Base-by-base conservation (phyloP, 2,113 vertebrate genomes). In the Rhynchomys soricoides region DNA sequence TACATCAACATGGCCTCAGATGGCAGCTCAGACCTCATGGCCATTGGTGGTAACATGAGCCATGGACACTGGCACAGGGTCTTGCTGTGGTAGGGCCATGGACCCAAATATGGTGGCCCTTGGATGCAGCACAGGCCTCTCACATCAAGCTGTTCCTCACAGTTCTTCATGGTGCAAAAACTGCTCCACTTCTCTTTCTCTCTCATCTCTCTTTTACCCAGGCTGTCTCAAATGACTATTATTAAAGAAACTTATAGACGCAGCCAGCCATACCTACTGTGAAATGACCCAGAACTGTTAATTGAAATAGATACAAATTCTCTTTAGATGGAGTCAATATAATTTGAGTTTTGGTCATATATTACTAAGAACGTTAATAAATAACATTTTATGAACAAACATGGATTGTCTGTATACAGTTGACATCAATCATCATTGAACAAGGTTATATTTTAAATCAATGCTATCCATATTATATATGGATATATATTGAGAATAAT, bases 311-410 rank as follows among this genome's bases (percentile, higher is more conserved):
- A 7, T 43, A 89, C 73, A 81, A 1, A 45, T 79, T 87, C 37
- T 86, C 68, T 93, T 73, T 90, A 59, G 22, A 93, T 75, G 81
- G 86, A 92, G 64, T 79, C 10, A 81, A 6, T 64, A 22, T 59
- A 57, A 86, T n/a, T 74, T 95, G 78, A 59, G 6, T 95, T 89
- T 93, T 55, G 96, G 55, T 59, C 29, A 57, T 40, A 86, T 64
- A 37, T 95, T 26, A 59, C 10, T 19, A 74, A 79, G 10, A 86
- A 26, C 11, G 22, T 48, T 62, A n/a, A 91, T 9, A 91, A 91
- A 89, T 91, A 70, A 89, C 24, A 86, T 86, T 81, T 82, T 86
- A 22, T 34, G 86, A 86, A 86, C 62, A 75, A 92, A 92, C 3
- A 0, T 50, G 34, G 45, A 59, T 4, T 81, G 75, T 45, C 16